Percentiles rank a stretch among this genome's conserved stretches.
phyloP scores from a whole-genome alignment of 2,888 invertebrate species.

The Eudemis profundana region DNA sequence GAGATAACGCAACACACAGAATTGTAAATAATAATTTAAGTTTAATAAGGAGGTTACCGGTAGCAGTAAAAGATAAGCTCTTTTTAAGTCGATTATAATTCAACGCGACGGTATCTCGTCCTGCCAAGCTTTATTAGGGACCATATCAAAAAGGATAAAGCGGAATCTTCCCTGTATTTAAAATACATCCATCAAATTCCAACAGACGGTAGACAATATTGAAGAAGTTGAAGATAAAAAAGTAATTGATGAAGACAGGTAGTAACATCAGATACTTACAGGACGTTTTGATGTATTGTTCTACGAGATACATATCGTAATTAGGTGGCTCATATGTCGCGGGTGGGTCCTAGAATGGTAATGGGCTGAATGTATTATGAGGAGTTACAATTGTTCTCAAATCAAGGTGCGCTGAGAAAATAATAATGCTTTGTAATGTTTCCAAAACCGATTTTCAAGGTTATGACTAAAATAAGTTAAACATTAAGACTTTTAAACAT shows the following conservation, averaged over 20 bases:
- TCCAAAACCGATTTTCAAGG: slow-evolving; percentile 11
- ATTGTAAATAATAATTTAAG: slow-evolving; percentile 34
- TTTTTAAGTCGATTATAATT: slow-evolving; percentile 42
- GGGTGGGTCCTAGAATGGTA: slow-evolving; percentile 45
- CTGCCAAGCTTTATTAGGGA: slow-evolving; percentile 52
- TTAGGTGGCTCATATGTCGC: slow-evolving; percentile 57
- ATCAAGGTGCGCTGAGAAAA: slow-evolving; percentile 34
- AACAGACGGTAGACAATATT: slow-evolving; percentile 72
- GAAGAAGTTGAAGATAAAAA: slow-evolving; percentile 71
- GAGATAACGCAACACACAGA: slow-evolving; percentile 16
- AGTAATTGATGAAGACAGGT: slow-evolving; percentile 83
- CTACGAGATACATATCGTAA: slow-evolving; percentile 68
- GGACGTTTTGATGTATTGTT: slow-evolving; percentile 70
- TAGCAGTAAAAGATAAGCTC: slow-evolving; percentile 38
- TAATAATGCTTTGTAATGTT: slow-evolving; percentile 12
- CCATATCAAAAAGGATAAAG: slow-evolving; percentile 52
- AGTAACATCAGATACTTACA: slow-evolving; percentile 62
- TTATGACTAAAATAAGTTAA: not conserved
- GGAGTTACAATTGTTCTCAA: slow-evolving; percentile 36
- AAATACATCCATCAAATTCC: slow-evolving; percentile 76
- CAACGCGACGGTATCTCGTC: slow-evolving; percentile 41
- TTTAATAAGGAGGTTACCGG: slow-evolving; percentile 36
- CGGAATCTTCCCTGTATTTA: slow-evolving; percentile 58
- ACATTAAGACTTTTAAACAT: not conserved
- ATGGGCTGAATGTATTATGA: slow-evolving; percentile 38